Evolutionary conservation across 2,113 vertebrate species (phyloP).

Genomic region (Stigmatopora nigra): DNA sequence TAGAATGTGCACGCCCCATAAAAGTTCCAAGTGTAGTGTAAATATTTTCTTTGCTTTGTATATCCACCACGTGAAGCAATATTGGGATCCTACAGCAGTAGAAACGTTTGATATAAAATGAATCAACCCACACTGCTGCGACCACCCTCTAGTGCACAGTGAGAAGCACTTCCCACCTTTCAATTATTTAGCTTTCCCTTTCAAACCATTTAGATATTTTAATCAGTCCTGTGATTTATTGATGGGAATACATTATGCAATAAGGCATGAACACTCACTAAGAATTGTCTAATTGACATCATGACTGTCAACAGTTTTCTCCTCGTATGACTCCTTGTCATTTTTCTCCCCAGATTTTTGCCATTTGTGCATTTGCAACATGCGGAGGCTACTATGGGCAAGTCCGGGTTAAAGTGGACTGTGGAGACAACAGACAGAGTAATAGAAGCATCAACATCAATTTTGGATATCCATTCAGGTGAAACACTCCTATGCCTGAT

Average conservation of each 20-base stretch:
- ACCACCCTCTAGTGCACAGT: constrained; percentile 52
- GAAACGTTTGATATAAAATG: constrained; percentile 4
- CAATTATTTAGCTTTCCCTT: constrained; percentile 65
- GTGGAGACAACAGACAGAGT: constrained; percentile 84
- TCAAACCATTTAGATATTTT: constrained; percentile 38
- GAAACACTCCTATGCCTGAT: constrained; percentile 21
- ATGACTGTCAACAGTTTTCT: background rate
- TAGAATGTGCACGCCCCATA: background rate
- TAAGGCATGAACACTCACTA: background rate
- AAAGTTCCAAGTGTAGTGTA: background rate
- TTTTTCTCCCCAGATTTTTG: constrained; percentile 84
- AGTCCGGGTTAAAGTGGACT: constrained; percentile 93
- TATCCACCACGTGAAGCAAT: background rate
- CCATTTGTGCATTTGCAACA: constrained; percentile 99
- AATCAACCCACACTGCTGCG: constrained; percentile 36
- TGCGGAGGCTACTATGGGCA: constrained; percentile 94
- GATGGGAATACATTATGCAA: constrained; percentile 32
- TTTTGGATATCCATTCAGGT: constrained; percentile 96
- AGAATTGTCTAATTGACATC: background rate
- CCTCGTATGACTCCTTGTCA: background rate
- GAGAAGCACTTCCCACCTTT: constrained; percentile 49
- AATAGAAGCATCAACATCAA: constrained; percentile 84
- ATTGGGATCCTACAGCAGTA: background rate
- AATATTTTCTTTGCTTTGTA: background rate
- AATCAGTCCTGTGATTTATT: constrained; percentile 37